Base-by-base conservation (phyloP, 2,113 vertebrate species). In the Perca flavescens region DNA sequence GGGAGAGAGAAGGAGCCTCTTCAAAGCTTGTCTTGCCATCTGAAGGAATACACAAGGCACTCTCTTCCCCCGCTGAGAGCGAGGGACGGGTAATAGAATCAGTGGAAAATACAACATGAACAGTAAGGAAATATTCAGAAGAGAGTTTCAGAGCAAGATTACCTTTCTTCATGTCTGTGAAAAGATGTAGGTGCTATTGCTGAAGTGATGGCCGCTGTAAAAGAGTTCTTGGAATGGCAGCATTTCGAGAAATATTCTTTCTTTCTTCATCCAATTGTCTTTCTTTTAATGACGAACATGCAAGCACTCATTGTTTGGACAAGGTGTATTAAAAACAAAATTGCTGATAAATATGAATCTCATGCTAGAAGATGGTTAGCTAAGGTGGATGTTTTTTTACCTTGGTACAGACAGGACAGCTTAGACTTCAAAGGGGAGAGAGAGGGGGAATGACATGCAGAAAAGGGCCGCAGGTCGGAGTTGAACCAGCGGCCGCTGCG, bases 11-110 rank as follows among this genome's bases (percentile, higher is more conserved):
- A 14, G 47, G 60, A 61, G 47, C 43, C 28, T 74, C 40, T 85
- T 77, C 75, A 84, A 73, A 64, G 70, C 69, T 43, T 36, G 63
- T 62, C 63, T 53, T 52, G 66, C 74, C 70, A 65, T 74, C 43
- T 57, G n/a, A 61, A 63, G 58, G 34, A 53, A 57, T 53, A 53
- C 1, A 9, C 49, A 12, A 58, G 19, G 68, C 40, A 4, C 34
- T 65, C 57, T n/a, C 14, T 67, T 49, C 47, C 43, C 58, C 46
- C 43, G 17, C 69, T 63, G 57, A 28, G 52, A 77, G 64, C 5
- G 0, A 71, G 46, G 10, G 22, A n/a, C 25, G 5, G 21, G 62
- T 74, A 66, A 80, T 82, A 67, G 40, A 80, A 87, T 75, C 16
- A 69, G 63, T 46, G 17, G 2, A 57, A 80, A 79, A 84, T 34